phyloP scores from a whole-genome alignment of 2,888 invertebrate genomes.

The Erebia ligea region DNA sequence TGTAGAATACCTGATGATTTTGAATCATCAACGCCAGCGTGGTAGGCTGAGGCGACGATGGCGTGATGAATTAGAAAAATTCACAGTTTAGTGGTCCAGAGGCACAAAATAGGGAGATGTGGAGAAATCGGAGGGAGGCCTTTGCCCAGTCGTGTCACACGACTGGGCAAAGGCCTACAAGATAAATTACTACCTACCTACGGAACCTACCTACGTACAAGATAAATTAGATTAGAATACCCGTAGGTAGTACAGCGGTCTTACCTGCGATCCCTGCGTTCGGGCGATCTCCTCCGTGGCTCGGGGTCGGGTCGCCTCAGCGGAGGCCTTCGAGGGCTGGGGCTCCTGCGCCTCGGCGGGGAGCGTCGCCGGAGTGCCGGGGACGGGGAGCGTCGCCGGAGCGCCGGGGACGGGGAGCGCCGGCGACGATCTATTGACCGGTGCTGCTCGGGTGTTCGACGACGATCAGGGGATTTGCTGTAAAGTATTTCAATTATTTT shows the following conservation, averaged over 20 bases:
- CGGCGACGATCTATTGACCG: slow-evolving; percentile 24
- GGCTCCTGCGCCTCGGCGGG: slow-evolving; percentile 36
- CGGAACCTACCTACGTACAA: too few relatives aligned
- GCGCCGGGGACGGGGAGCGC: slow-evolving; percentile 36
- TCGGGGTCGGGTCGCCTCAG: slow-evolving; percentile 36
- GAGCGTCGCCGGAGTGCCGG: slow-evolving; percentile 38
- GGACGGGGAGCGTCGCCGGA: slow-evolving; percentile 35
- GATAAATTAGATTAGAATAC: too few relatives aligned
- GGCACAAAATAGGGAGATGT: too few relatives aligned
- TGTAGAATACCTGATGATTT: too few relatives aligned
- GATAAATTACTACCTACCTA: too few relatives aligned
- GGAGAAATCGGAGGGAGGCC: too few relatives aligned
- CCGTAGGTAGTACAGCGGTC: background rate
- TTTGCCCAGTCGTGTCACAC: too few relatives aligned
- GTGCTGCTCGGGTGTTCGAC: slow-evolving; percentile 27
- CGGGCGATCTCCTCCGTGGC: slow-evolving; percentile 41
- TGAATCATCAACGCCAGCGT: too few relatives aligned
- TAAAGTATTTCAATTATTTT: slow-evolving; percentile 20
- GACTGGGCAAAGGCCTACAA: too few relatives aligned
- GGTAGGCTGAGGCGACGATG: too few relatives aligned
- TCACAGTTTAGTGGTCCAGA: too few relatives aligned
- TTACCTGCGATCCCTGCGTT: slow-evolving; percentile 31
- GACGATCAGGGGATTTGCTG: slow-evolving; percentile 24
- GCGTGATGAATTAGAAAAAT: too few relatives aligned
- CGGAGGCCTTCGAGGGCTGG: slow-evolving; percentile 16